These are phyloP conservation scores for Neodiprion lecontei DNA, from an alignment of 1,140 invertebrate genomes.

Conservation along the genomic window DNA sequence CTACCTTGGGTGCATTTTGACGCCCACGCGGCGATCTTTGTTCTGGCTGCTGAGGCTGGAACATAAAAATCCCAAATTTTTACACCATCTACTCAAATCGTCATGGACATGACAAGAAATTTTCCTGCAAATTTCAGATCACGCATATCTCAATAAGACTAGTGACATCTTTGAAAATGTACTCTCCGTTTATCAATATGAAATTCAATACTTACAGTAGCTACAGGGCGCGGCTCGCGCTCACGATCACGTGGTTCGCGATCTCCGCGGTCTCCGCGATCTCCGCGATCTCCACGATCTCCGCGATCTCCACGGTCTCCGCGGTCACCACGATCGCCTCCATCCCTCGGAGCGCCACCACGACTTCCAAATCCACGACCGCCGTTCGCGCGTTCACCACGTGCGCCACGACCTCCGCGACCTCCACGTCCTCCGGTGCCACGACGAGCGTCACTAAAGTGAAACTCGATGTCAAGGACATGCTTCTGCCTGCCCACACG, in stretches of 20 bases:
- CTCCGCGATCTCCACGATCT: conserved; percentile 40
- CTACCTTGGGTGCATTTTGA: conserved; percentile 87
- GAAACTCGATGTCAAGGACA: conserved; percentile 87
- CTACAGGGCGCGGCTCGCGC: conserved; percentile 30
- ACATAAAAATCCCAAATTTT: conserved; percentile 9
- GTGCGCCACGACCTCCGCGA: conserved; percentile 61
- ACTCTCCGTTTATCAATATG: too few species aligned
- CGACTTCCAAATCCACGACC: conserved; percentile 53
- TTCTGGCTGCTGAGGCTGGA: conserved; percentile 40
- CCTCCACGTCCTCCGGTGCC: conserved; percentile 70
- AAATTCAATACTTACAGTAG: neutral
- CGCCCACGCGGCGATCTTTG: conserved; percentile 59
- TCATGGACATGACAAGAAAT: too few species aligned
- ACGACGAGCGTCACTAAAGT: conserved; percentile 83
- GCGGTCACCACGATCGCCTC: conserved; percentile 41
- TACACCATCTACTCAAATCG: too few species aligned
- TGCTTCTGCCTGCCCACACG: conserved; percentile 87
- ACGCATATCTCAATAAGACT: too few species aligned
- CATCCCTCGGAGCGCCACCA: conserved; percentile 40
- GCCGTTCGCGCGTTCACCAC: conserved; percentile 52
- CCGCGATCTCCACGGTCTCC: conserved; percentile 45
- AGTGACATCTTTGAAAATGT: too few species aligned
- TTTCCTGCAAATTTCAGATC: neutral
- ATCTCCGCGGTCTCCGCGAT: conserved; percentile 36
- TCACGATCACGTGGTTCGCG: conserved; percentile 41